phyloP scores from a whole-genome alignment of 2,888 invertebrate species.

The Drosophila borborema region DNA sequence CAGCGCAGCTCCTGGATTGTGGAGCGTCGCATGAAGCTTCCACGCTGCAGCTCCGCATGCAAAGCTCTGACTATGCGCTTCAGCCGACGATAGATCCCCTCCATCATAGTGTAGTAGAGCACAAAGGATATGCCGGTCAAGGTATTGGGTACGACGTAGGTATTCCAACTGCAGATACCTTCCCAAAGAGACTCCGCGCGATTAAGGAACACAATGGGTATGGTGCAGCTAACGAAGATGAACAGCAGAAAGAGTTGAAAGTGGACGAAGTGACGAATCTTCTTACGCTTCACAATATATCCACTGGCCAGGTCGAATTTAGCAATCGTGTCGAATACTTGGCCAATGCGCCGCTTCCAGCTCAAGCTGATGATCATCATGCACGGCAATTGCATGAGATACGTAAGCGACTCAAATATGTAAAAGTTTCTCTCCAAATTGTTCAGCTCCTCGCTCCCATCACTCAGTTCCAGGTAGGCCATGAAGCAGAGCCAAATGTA shows the following conservation, averaged over 20 bases:
- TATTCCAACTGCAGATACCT: conserved; percentile 22
- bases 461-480: conserved; percentile 43
- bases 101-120: conserved; percentile 50
- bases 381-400: conserved; percentile 49
- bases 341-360: conserved; percentile 34
- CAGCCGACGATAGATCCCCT: conserved; percentile 45
- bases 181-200: neutral
- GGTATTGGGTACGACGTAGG: conserved; percentile 56
- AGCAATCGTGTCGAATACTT: conserved; percentile 28
- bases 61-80: conserved; percentile 29
- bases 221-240: conserved; percentile 16
- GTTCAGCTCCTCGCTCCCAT: neutral
- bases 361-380: conserved; percentile 42
- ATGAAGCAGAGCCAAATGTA: conserved; percentile 38
- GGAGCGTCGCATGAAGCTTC: conserved; percentile 10
- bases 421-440: conserved; percentile 53
- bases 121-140: conserved; percentile 51
- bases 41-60: conserved; percentile 25
- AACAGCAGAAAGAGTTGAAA: conserved; percentile 43
- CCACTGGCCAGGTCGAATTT: conserved; percentile 48
- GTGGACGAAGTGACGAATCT: conserved; percentile 22
- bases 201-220: conserved; percentile 17
- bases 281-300: conserved; percentile 22
- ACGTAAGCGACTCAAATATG: conserved; percentile 43
- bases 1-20: conserved; percentile 42